A percentile compares a stretch with the other conserved stretches of the same genome.
Conservation (phyloP, 2,797 vertebrate genomes). For the Rhinogobio ventralis region DNA sequence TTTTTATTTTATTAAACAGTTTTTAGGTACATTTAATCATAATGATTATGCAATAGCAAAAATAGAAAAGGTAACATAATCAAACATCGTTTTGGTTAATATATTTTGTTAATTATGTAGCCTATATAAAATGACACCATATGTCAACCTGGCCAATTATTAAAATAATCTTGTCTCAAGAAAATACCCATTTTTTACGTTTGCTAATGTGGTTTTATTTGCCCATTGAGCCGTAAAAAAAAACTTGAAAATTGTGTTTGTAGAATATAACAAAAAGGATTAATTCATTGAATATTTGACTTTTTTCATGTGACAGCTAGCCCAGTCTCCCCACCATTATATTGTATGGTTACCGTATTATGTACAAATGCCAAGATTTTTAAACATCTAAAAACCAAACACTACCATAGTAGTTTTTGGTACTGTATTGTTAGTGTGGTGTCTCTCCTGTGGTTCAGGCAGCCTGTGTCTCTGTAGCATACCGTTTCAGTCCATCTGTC, state of each 20-base stretch:
- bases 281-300: background rate
- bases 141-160: background rate
- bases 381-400: background rate
- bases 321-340: background rate
- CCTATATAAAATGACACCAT: background rate
- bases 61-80: background rate
- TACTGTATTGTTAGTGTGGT: conserved; percentile 15
- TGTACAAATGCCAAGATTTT: background rate
- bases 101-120: background rate
- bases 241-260: background rate
- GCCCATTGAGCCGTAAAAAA: background rate
- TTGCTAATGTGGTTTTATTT: background rate
- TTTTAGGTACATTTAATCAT: background rate
- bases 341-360: background rate
- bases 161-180: background rate
- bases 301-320: background rate
- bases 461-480: conserved; percentile 59
- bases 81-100: background rate
- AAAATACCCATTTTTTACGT: background rate
- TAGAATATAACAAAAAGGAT: background rate
- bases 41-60: background rate
- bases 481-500: conserved; percentile 60
- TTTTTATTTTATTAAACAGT: no score
- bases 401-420: background rate
- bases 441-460: conserved; percentile 56